Evolutionary conservation across 2,797 vertebrate species (phyloP).

Genomic region (Gallinago solitaria): DNA sequence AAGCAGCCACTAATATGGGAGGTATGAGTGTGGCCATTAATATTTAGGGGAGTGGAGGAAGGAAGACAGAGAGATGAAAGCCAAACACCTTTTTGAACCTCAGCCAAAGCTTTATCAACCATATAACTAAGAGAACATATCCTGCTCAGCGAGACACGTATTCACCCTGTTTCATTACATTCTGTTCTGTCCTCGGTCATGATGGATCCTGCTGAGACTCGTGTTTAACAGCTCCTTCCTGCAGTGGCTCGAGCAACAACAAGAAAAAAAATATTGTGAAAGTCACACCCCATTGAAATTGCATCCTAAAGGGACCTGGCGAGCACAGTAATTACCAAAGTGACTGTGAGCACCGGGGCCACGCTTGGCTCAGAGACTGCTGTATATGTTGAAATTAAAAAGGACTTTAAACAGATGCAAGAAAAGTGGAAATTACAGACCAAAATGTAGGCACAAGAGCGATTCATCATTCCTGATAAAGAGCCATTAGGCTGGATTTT

Average conservation of each 20-base stretch:
- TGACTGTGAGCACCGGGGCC: constrained; percentile 25
- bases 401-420: constrained; percentile 54
- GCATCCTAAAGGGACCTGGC: constrained; percentile 62
- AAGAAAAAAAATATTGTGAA: constrained; percentile 69
- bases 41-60: constrained; percentile 43
- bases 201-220: constrained; percentile 73
- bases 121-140: constrained; percentile 65
- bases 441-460: constrained; percentile 25
- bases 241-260: constrained; percentile 57
- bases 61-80: constrained; percentile 68
- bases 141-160: constrained; percentile 61
- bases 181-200: constrained; percentile 65
- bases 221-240: constrained; percentile 71
- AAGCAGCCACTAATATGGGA: background rate
- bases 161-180: constrained; percentile 63
- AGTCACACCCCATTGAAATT: constrained; percentile 68
- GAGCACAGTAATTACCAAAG: constrained; percentile 25
- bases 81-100: constrained; percentile 65
- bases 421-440: constrained; percentile 59
- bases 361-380: background rate
- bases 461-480: constrained; percentile 65
- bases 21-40: constrained; percentile 21
- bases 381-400: constrained; percentile 44
- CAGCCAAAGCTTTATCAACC: constrained; percentile 66
- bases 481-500: constrained; percentile 51